Percentiles rank a stretch among this genome's conserved stretches.
Conservation (phyloP, 1,140 invertebrate species). For the Neuroterus valhalla region DNA sequence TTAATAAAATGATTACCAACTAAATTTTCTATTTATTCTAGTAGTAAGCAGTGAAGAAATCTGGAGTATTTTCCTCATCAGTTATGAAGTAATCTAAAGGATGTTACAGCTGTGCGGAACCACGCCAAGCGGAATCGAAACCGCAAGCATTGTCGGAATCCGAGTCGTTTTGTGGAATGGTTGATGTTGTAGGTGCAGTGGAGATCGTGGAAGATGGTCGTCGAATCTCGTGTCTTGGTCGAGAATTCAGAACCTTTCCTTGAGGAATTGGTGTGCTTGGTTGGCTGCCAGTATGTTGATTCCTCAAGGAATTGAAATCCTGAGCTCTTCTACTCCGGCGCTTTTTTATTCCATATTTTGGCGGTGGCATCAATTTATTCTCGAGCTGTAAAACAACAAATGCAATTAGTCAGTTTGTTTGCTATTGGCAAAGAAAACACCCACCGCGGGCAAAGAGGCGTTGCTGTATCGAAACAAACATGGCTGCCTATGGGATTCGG, state of each 20-base stretch:
- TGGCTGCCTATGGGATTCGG: too few species aligned
- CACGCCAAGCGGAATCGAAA: constrained; percentile 84
- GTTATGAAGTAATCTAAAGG: neutral
- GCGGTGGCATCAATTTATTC: constrained; percentile 81
- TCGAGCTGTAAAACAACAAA: constrained; percentile 51
- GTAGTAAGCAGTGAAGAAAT: too few species aligned
- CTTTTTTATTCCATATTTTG: constrained; percentile 80
- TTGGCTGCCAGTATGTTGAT: constrained; percentile 56
- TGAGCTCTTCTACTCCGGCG: constrained; percentile 78
- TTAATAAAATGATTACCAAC: too few species aligned
- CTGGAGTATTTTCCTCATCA: neutral
- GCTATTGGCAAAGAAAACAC: too few species aligned
- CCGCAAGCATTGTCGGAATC: constrained; percentile 89
- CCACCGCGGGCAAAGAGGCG: too few species aligned
- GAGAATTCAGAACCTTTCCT: constrained; percentile 54
- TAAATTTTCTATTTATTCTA: too few species aligned
- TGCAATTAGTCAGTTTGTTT: too few species aligned
- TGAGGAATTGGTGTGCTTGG: constrained; percentile 67
- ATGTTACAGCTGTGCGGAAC: constrained; percentile 65
- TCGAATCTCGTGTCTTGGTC: constrained; percentile 53
- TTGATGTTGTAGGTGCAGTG: constrained; percentile 67
- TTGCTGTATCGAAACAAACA: too few species aligned
- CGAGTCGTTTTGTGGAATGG: constrained; percentile 77
- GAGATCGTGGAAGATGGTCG: constrained; percentile 75
- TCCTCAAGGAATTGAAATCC: constrained; percentile 70